Base-by-base conservation (phyloP, 2,888 invertebrate species). In the Tridacna gigas region DNA sequence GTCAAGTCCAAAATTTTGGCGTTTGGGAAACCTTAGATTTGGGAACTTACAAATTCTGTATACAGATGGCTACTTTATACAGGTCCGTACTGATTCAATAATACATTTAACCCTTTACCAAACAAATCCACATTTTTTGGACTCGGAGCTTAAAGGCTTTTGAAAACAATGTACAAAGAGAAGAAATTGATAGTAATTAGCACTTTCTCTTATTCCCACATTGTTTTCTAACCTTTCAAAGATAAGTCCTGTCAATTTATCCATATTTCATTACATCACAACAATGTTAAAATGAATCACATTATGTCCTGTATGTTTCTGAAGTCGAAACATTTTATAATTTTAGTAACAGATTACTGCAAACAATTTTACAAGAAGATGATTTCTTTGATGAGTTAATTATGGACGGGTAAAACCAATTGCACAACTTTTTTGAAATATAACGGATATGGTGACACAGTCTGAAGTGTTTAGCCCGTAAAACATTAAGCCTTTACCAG, bases 361-460 rank as follows among this genome's bases (percentile, higher is more conserved):
- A 75, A 65, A 75, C 75, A n/a, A 63, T 75, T 47, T 45, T 75
- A 15, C 63, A 61, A 47, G 75, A 75, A 15, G 75, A 75, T 25
- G 63, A 63, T 18, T 63, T 47, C 18, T 65, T 63, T 47, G 75
- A 75, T 15, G 63, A 63, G 22, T 51, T 71, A 51, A 37, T 63
- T 37, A 20, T 47, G n/a, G 75, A 75, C 22, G 75, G 75, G 75
- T 75, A 75, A 63, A 47, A 47, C 0, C 15, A 63, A 37, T 18
- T 45, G 51, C 71, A 71, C n/a, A 20, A 25, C 37, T 37, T 2
- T 37, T 37, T 37, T 12, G 28, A 25, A 51, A n/a, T 26, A 5
- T 15, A 25, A 9, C 0, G 71, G 71, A 51, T 9, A 71, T 63
- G 69, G 71, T 2, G 13, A 51, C 67, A 67, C 69, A 69, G 28